phyloP scores from a whole-genome alignment of 2,797 vertebrate genomes.

The Avahi laniger region DNA sequence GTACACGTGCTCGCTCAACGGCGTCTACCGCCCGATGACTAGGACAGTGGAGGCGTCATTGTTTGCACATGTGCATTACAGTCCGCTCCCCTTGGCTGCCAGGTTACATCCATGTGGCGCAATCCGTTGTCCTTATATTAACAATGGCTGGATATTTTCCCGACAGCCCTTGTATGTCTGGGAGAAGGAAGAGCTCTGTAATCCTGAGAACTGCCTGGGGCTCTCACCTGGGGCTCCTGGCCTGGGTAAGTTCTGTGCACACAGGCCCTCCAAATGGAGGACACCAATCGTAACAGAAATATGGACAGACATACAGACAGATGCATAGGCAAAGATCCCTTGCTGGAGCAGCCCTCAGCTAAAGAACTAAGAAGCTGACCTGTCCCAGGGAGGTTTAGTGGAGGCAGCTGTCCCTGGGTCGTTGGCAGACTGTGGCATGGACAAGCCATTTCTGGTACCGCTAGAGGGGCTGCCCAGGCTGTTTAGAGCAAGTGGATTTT shows the following conservation, averaged over 20 bases:
- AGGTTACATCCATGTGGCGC: too few relatives aligned
- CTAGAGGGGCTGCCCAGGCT: background rate
- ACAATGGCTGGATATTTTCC: too few relatives aligned
- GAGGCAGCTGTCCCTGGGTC: background rate
- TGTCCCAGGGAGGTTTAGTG: background rate
- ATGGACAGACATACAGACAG: background rate
- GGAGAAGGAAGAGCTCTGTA: background rate
- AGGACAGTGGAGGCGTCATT: too few relatives aligned
- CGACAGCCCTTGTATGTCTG: background rate
- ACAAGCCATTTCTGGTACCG: background rate
- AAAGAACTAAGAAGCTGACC: background rate
- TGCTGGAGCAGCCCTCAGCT: background rate
- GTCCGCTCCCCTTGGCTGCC: too few relatives aligned
- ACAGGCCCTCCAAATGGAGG: background rate
- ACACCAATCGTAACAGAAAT: slow-evolving; percentile 25
- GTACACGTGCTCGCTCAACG: too few relatives aligned
- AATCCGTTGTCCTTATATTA: too few relatives aligned
- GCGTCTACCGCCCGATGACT: too few relatives aligned
- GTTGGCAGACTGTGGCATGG: background rate
- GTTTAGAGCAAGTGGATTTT: background rate
- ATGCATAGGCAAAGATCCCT: background rate
- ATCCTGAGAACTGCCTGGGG: background rate
- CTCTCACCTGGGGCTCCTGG: background rate
- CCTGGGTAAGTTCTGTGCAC: background rate
- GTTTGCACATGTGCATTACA: too few relatives aligned